Evolutionary conservation across 2,113 vertebrate genomes (phyloP).

Genomic region (Grammomys surdaster): DNA sequence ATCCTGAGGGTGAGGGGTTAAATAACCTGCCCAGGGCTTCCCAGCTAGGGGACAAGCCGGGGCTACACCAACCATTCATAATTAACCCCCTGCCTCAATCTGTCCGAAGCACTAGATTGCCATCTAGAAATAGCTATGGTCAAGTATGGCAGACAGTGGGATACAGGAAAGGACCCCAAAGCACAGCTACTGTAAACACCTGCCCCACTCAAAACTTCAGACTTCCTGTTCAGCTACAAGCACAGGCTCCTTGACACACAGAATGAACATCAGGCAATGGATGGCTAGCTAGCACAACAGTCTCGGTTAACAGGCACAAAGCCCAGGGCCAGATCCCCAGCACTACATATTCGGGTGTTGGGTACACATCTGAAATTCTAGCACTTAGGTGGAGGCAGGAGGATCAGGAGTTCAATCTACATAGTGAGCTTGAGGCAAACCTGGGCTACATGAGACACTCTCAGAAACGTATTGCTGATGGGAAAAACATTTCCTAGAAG

Average conservation of each 20-base stretch:
- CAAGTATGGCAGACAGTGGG: not conserved
- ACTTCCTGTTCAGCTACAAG: not conserved
- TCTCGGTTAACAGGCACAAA: not conserved
- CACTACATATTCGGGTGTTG: not conserved
- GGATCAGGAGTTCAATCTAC: not conserved
- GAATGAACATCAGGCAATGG: not conserved
- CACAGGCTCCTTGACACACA: not conserved
- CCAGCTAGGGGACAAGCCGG: not conserved
- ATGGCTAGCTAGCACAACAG: not conserved
- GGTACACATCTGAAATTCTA: not conserved
- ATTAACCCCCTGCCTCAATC: not conserved
- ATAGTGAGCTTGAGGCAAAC: not conserved
- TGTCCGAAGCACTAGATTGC: not conserved
- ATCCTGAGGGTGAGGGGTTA: not conserved
- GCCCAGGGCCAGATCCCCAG: not conserved
- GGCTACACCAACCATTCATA: not conserved
- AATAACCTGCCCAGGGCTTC: not conserved
- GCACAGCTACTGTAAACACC: not conserved
- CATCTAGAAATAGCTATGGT: not conserved
- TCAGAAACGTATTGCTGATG: conserved; percentile 18
- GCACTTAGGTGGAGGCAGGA: not conserved
- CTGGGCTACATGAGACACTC: not conserved
- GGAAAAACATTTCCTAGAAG: not conserved
- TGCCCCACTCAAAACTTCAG: not conserved
- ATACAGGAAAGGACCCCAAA: not conserved